Evolutionary conservation across 2,113 vertebrate genomes (phyloP).

Genomic region (Mastomys natalensis): DNA sequence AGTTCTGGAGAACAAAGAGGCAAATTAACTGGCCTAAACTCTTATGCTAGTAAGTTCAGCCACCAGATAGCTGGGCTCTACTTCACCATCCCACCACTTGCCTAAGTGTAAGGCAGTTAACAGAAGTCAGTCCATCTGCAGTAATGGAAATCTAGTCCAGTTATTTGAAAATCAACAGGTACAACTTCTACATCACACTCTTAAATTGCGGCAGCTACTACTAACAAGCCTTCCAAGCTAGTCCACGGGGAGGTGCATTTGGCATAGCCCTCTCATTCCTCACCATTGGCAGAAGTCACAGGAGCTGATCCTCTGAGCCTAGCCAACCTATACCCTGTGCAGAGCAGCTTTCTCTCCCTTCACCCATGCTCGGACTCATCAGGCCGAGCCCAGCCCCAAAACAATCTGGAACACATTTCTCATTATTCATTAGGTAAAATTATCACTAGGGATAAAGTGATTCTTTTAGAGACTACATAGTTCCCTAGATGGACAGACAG

Average conservation of each 20-base stretch:
- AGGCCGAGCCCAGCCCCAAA: neutral
- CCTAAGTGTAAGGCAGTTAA: neutral
- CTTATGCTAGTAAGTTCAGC: neutral
- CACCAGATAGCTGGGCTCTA: neutral
- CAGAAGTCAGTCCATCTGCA: neutral
- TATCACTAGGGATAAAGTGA: conserved; percentile 20
- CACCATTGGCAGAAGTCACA: neutral
- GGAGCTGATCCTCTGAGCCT: neutral
- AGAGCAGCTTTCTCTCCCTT: neutral
- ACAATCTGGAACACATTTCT: conserved; percentile 1
- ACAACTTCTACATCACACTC: conserved; percentile 3
- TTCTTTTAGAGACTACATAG: conserved; percentile 35
- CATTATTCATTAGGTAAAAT: neutral
- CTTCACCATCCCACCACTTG: neutral
- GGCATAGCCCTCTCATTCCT: neutral
- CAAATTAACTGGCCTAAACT: neutral
- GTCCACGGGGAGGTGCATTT: neutral
- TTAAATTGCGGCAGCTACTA: neutral
- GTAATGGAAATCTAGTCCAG: conserved; percentile 22
- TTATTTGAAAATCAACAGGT: neutral
- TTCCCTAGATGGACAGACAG: neutral
- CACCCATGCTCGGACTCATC: neutral
- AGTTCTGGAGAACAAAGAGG: conserved; percentile 42
- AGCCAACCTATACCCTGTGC: neutral
- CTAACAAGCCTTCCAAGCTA: neutral